Base-by-base conservation (phyloP, 2,113 vertebrate species). In the Podilymbus podiceps region DNA sequence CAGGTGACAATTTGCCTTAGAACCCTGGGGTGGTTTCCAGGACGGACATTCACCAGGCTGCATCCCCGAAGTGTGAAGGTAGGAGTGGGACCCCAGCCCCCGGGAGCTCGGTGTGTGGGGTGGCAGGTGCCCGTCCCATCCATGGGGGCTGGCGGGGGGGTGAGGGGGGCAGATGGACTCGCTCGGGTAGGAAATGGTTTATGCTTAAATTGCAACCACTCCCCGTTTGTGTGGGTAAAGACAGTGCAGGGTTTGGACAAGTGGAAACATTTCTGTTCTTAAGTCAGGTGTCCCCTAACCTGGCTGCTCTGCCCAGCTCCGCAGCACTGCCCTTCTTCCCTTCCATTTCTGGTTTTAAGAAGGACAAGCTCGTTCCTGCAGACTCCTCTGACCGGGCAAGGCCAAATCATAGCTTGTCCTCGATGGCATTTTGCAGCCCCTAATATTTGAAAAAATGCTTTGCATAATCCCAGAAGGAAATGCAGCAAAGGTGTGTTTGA, bases 31-130 rank as follows among this genome's bases (percentile, higher is more conserved):
- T 40, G 44, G 12, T 12, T 83, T 73, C 85, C 88, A 79, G 69
- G 40, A 76, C 30, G 0, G 87, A 75, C 38, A 0, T 33, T 81
- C 53, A 21, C 3, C 52, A 63, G 56, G 6, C 80, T 27, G 64
- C 69, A 77, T 52, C 69, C 27, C 30, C 0, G 0, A 15, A 69
- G 78, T 56, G 18, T 25, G 3, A 75, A 92, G 94, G 91, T 94
- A 95, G 64, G 93, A 91, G 11, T 1, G 19, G 27, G 38, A 63
- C 9, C 46, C 31, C 64, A 69, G 50, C 55, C n/a, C 49, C 22
- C 2, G 9, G 50, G n/a, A 81, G 24, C 33, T 19, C 6, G 0
- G 21, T 6, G 30, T 2, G 0, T 7, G 33, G 67, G 49, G 49
- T 68, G 42, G 35, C 27, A 35, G 17, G 35, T 30, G 27, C 22